These are phyloP conservation scores for Hystrix cristata DNA, from an alignment of 2,113 vertebrate genomes.

Conservation along the genomic window DNA sequence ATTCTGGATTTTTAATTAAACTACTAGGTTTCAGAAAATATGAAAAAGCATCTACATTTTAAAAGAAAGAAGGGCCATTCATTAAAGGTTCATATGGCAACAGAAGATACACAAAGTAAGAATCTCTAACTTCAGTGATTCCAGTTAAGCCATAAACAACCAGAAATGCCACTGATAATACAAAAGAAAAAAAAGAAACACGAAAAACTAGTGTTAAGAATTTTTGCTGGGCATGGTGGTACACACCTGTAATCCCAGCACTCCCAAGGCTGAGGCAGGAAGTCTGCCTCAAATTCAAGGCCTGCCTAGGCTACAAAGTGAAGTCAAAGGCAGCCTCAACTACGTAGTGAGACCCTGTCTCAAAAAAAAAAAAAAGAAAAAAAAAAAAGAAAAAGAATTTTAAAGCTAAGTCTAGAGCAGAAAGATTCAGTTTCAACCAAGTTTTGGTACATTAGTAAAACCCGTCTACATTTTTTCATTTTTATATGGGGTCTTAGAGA, in stretches of 20 bases:
- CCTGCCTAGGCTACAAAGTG: background rate
- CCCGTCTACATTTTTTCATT: background rate
- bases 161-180: background rate
- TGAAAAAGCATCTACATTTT: slow-evolving; percentile 3
- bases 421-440: slow-evolving; percentile 5
- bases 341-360: background rate
- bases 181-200: background rate
- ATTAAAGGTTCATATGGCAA: slow-evolving; percentile 51
- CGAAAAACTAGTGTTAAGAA: background rate
- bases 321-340: background rate
- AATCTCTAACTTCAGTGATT: slow-evolving; percentile 53
- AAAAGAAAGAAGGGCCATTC: slow-evolving; percentile 37
- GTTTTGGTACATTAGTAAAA: background rate
- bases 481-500: background rate
- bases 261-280: background rate
- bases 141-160: slow-evolving; percentile 29
- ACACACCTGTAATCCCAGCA: background rate
- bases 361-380: background rate
- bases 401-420: slow-evolving; percentile 16
- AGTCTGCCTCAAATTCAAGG: background rate
- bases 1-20: slow-evolving; percentile 44
- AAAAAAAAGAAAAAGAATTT: background rate
- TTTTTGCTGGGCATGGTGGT: background rate
- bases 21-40: background rate
- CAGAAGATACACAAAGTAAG: slow-evolving; percentile 10